Base-by-base conservation (phyloP, 1,140 invertebrate genomes). In the Carcinoscorpius rotundicauda region DNA sequence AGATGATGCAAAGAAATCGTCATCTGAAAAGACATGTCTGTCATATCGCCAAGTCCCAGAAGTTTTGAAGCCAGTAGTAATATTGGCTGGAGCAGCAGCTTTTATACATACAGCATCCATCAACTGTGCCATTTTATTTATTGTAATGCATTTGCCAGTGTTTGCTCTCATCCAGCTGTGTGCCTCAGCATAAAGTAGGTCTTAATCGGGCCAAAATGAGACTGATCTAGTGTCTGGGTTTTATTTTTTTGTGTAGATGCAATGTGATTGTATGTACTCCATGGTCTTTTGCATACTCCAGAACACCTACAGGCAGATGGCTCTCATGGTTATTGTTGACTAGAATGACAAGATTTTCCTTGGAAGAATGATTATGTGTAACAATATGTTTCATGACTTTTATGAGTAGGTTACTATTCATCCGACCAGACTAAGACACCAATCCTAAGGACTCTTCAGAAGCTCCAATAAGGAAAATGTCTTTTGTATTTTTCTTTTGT, bases 101-200 rank as follows among this genome's bases (percentile, higher is more conserved):
- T 29, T 29, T 29, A 29, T 29, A 0, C 29, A 29, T 29, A 29
- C 29, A 29, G 29, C 29, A 29, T 29, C 29, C 29, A 29, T 29
- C 29, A 29, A 29, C 29, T 29, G 29, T 29, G 29, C 29, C 29
- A 29, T 29, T 29, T 29, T 29, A 29, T 29, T 29, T 29, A 29
- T 29, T 29, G 29, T 29, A 29, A 29, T 29, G 29, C 29, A 29
- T 29, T 29, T 29, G 29, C 78, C 76, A 53, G 76, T 74, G 67
- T 82, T 71, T 63, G 58, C 76, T 69, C 70, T 60, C 74, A 81
- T 72, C 78, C 74, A 65, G 77, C 78, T 64, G 72, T 83, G 6
- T 82, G 82, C 59, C 10, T 52, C 66, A 57, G 63, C 50, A 61
- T 58, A 61, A 64, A 70, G 29, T 64, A 56, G 58, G 64, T 67